Conservation (phyloP, 1,140 invertebrate species). For the Bombus terrestris region DNA sequence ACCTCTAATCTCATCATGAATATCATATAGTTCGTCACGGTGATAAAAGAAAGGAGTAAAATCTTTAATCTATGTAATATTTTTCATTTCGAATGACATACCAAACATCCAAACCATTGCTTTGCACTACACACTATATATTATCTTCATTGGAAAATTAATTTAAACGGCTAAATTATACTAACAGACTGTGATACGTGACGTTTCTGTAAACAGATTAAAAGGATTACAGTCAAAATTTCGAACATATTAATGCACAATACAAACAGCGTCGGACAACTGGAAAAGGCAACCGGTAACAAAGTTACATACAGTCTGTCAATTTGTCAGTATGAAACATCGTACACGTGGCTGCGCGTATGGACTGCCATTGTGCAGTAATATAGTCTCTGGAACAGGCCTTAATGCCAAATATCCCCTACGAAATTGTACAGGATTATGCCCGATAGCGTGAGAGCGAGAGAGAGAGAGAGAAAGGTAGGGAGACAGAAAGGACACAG, state of each 20-base stretch:
- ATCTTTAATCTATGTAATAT: not conserved
- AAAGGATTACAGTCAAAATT: conserved; percentile 25
- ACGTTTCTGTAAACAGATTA: not conserved
- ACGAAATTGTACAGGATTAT: conserved; percentile 69
- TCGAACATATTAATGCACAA: not conserved
- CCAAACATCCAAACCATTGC: not conserved
- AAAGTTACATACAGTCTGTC: conserved; percentile 27
- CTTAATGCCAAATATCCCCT: conserved; percentile 73
- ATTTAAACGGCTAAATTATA: not conserved
- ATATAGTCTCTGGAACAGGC: conserved; percentile 55
- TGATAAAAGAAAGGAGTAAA: no score
- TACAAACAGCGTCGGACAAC: not conserved
- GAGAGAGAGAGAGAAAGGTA: not conserved
- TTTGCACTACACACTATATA: not conserved
- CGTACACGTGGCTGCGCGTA: conserved; percentile 37
- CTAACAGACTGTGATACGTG: not conserved
- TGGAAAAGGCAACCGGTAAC: conserved; percentile 6
- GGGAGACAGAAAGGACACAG: not conserved
- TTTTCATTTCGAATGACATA: no score
- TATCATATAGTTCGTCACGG: no score
- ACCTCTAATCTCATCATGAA: no score
- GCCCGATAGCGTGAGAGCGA: not conserved
- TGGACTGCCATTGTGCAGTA: conserved; percentile 64
- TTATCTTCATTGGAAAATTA: not conserved
- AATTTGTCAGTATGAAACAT: conserved; percentile 28